Conservation (phyloP, 2,113 vertebrate species). For the Cacatua alba region DNA sequence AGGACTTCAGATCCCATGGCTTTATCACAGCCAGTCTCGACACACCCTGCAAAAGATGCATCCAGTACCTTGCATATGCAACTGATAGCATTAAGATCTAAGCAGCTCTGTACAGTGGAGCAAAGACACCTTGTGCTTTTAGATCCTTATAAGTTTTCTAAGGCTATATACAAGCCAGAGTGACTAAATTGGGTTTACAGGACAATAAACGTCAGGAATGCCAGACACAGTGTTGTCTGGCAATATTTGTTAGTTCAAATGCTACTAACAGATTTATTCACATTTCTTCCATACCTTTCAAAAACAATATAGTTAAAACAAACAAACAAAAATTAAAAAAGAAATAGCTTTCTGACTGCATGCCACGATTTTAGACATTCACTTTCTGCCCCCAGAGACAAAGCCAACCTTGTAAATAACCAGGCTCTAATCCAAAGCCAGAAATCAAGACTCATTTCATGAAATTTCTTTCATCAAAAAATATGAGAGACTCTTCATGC, state of each 20-base stretch:
- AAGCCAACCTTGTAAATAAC: neutral
- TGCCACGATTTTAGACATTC: neutral
- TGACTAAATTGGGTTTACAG: neutral
- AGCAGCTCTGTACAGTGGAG: neutral
- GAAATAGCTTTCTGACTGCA: neutral
- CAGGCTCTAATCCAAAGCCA: neutral
- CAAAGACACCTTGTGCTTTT: neutral
- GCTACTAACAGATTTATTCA: neutral
- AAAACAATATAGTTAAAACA: neutral
- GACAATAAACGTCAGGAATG: neutral
- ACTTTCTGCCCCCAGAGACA: neutral
- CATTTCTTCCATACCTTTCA: neutral
- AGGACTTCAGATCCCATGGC: neutral
- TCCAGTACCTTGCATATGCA: neutral
- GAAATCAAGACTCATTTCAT: neutral
- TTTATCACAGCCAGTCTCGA: neutral
- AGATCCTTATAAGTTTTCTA: neutral
- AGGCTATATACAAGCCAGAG: neutral
- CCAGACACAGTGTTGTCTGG: neutral
- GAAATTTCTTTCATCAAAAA: neutral
- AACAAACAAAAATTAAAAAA: neutral
- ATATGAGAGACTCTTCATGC: neutral
- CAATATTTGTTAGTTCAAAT: neutral
- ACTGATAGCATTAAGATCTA: fast-evolving
- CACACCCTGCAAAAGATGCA: neutral